These are phyloP conservation scores for Prietella phreatophila DNA, from an alignment of 2,113 vertebrate species.

Conservation along the genomic window DNA sequence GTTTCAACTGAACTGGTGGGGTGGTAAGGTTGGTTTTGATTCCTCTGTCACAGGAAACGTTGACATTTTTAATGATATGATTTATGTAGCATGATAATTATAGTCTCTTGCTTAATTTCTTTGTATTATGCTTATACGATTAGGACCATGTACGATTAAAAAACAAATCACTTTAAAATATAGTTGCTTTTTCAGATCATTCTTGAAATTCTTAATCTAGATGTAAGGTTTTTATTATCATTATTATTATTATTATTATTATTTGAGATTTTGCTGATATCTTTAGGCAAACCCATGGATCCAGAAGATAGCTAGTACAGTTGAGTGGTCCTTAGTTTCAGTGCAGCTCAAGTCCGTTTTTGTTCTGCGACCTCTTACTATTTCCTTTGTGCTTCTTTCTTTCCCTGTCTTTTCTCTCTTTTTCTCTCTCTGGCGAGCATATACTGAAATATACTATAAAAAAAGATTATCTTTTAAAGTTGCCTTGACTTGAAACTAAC, in stretches of 20 bases:
- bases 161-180: not conserved
- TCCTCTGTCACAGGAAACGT: constrained; percentile 26
- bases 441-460: not conserved
- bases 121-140: not conserved
- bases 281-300: not conserved
- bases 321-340: constrained; percentile 1
- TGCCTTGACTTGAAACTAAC: not conserved
- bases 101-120: not conserved
- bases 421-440: not conserved
- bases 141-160: not conserved
- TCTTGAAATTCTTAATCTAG: not conserved
- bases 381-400: constrained; percentile 35
- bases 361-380: constrained; percentile 4
- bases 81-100: not conserved
- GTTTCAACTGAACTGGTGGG: constrained; percentile 42
- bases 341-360: not conserved
- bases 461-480: not conserved
- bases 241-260: not conserved
- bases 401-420: constrained; percentile 13
- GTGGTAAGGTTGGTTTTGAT: constrained; percentile 40
- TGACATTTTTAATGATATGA: not conserved
- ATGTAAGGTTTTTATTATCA: not conserved
- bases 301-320: constrained; percentile 3
- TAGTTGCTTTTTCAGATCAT: not conserved
- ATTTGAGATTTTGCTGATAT: not conserved